These are phyloP conservation scores for Patiria pectinifera DNA, from an alignment of 53 echinoderm and acorn worm genomes.

Conservation along the genomic window DNA sequence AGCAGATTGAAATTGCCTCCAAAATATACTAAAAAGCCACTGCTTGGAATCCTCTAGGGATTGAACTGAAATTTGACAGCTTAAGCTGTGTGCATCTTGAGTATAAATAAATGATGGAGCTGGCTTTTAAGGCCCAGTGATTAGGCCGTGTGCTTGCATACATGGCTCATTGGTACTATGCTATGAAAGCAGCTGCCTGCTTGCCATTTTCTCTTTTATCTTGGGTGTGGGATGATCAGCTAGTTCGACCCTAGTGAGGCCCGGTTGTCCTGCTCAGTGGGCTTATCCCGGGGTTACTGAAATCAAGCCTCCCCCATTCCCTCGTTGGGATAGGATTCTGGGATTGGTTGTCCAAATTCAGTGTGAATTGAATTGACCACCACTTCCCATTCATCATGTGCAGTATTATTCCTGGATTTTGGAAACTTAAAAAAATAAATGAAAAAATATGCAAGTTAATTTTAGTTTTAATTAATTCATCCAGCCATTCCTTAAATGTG, in stretches of 20 bases:
- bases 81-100: constrained; percentile 52
- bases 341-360: no score
- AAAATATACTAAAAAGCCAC: neutral
- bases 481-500: no score
- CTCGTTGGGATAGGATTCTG: no score
- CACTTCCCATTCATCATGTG: no score
- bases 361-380: no score
- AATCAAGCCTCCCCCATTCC: no score
- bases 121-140: constrained; percentile 58
- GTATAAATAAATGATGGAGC: constrained; percentile 65
- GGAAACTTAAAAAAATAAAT: no score
- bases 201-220: neutral
- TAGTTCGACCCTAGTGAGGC: constrained; percentile 3
- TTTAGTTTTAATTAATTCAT: no score
- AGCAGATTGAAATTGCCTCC: constrained; percentile 5
- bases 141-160: constrained; percentile 30
- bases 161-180: constrained; percentile 20
- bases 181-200: neutral
- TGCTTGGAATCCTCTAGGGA: constrained; percentile 30
- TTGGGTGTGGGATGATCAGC: constrained; percentile 30
- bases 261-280: neutral
- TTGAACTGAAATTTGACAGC: constrained; percentile 31
- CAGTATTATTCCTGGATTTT: no score
- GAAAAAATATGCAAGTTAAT: no score
- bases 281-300: constrained; percentile 1